Evolutionary conservation across 92 coral and sea anemone species (phyloP), one percentile per base, ranked within the genome.

Genomic region (Epizoanthus illoricatus): DNA sequence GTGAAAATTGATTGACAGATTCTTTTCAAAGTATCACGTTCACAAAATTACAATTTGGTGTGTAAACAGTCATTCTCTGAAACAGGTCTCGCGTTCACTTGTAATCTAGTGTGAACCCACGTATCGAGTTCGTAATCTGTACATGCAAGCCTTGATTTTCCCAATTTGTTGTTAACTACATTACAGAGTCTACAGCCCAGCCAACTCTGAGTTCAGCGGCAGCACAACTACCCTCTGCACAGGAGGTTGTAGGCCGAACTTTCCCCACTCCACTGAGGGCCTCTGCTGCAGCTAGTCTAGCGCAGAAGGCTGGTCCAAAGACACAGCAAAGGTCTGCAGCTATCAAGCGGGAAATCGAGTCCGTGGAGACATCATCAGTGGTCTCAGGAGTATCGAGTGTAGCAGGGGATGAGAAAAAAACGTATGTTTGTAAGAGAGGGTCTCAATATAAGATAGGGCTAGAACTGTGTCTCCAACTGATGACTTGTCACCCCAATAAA

Each of bases 261-360:
- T 97, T 97, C 71, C 93, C 92, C 11, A 97, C 99, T 0, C 99
- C 99, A 61, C 94, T 93, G 47, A 90, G 99, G 74, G 98, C 99
- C 4, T 86, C 95, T 59, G 99, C 99, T 15, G 98, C 81, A n/a
- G 97, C 99, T 41, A 89, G 62, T 73, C 84, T 97, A 39, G 99
- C 99, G 28, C 89, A 90, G 75, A 94, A 94, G 78, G 82, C 82
- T 19, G 71, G 45, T 40, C 98, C 90, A 68, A 85, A 88, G 65
- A 74, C 91, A 4, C 91, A 76, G 60, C 83, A 63, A 64, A 65
- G 87, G 19, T 43, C 90, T 5, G 90, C 71, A 42, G 56, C 87
- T 5, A 79, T 86, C 33, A 93, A 91, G 74, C 86, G 87, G 64
- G 94, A 85, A 56, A 84, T 87, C 23, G 99, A 93, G 24, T 94